Evolutionary conservation across 1,140 invertebrate species (phyloP).

Genomic region (Panonychus citri): DNA sequence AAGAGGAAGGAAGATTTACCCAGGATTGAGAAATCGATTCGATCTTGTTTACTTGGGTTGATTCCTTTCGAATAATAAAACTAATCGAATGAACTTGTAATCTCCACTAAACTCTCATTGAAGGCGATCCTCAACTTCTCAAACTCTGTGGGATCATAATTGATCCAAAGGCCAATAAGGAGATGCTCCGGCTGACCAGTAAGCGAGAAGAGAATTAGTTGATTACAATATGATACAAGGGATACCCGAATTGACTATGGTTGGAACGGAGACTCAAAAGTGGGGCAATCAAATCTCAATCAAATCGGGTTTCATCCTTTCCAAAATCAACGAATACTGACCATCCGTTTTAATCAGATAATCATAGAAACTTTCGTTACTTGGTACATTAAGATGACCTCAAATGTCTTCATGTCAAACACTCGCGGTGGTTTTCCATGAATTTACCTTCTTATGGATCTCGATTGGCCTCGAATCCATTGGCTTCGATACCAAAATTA

Average conservation of each 20-base stretch:
- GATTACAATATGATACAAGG: conserved; percentile 1
- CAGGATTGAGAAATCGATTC: not conserved
- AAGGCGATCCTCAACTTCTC: not conserved
- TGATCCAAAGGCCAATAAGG: not conserved
- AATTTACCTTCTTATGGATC: not conserved
- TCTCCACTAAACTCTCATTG: not conserved
- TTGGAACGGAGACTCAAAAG: conserved; percentile 1
- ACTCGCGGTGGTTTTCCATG: not conserved
- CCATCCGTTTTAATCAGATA: not conserved
- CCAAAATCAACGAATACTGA: not conserved
- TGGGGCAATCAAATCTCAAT: conserved; percentile 5
- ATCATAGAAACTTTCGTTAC: not conserved
- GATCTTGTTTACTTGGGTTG: not conserved
- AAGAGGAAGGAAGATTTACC: not conserved
- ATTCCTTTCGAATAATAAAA: not conserved
- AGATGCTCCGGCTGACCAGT: not conserved
- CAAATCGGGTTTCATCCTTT: conserved; percentile 4
- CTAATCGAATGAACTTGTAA: not conserved
- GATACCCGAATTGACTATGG: not conserved
- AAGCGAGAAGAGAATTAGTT: conserved; percentile 1
- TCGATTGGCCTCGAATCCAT: not conserved
- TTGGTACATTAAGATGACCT: not conserved
- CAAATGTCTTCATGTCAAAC: not conserved
- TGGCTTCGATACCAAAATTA: not conserved
- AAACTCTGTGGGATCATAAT: not conserved